Conservation (phyloP, 1,140 invertebrate species). For the Homarus americanus region DNA sequence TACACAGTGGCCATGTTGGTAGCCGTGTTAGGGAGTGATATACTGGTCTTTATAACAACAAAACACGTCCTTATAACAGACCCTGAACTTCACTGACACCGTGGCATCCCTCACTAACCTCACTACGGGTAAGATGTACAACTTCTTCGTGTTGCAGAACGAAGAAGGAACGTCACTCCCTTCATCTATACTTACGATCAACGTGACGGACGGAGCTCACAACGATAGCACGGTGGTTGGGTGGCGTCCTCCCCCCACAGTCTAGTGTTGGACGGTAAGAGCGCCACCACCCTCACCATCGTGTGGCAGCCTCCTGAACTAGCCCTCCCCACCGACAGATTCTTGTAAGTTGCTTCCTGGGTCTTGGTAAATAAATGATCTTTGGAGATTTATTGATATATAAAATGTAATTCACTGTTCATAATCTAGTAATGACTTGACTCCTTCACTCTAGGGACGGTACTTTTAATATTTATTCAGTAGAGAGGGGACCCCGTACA, state of each 20-base stretch:
- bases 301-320: conserved; percentile 89
- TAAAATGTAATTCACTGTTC: too few relatives aligned
- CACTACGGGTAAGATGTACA: conserved; percentile 84
- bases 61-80: too few relatives aligned
- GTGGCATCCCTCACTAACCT: conserved; percentile 82
- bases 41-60: too few relatives aligned
- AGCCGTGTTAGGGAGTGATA: too few relatives aligned
- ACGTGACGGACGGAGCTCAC: conserved; percentile 81
- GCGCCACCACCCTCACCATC: conserved; percentile 80
- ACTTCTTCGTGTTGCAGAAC: conserved; percentile 87
- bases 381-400: too few relatives aligned
- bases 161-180: conserved; percentile 86
- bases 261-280: conserved; percentile 81
- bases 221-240: conserved; percentile 39
- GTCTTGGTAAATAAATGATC: too few relatives aligned
- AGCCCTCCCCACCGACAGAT: conserved; percentile 86
- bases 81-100: conserved; percentile 84
- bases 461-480: neutral
- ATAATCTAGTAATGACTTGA: neutral
- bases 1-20: too few relatives aligned
- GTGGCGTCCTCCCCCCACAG: conserved; percentile 88
- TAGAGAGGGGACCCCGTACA: too few relatives aligned
- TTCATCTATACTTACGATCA: conserved; percentile 87
- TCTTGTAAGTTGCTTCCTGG: conserved; percentile 76
- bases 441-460: neutral